Conservation (phyloP, 2,888 invertebrate species). For the Neocrepidodera transversa region DNA sequence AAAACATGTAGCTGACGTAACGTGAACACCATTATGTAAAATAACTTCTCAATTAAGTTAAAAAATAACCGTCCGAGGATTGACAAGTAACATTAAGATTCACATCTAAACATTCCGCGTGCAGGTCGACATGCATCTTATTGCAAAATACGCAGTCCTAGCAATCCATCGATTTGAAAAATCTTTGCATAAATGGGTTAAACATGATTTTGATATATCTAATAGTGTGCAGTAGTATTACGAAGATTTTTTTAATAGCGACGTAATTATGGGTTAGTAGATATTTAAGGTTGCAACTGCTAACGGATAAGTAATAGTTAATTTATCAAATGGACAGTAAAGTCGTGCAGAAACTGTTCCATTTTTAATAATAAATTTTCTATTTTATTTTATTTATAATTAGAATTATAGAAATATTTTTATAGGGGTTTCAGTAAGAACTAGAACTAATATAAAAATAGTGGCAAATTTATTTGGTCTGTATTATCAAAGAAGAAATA, state of each 20-base stretch:
- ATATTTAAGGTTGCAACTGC: too few species aligned
- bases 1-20: slow-evolving; percentile 36
- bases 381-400: too few species aligned
- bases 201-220: slow-evolving; percentile 14
- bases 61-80: slow-evolving; percentile 45
- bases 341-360: too few species aligned
- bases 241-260: not conserved
- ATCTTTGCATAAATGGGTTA: slow-evolving; percentile 19
- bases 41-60: slow-evolving; percentile 49
- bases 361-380: too few species aligned
- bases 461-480: too few species aligned
- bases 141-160: slow-evolving; percentile 35
- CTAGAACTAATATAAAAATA: too few species aligned
- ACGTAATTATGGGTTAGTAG: not conserved
- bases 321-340: too few species aligned
- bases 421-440: too few species aligned
- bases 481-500: too few species aligned
- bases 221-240: not conserved
- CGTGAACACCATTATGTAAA: slow-evolving; percentile 48
- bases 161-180: slow-evolving; percentile 6
- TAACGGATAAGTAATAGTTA: too few species aligned
- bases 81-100: slow-evolving; percentile 50
- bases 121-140: slow-evolving; percentile 39
- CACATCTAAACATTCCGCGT: slow-evolving; percentile 44
- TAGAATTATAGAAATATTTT: too few species aligned